phyloP scores from a whole-genome alignment of 1,140 invertebrate species.

The Harpegnathos saltator region DNA sequence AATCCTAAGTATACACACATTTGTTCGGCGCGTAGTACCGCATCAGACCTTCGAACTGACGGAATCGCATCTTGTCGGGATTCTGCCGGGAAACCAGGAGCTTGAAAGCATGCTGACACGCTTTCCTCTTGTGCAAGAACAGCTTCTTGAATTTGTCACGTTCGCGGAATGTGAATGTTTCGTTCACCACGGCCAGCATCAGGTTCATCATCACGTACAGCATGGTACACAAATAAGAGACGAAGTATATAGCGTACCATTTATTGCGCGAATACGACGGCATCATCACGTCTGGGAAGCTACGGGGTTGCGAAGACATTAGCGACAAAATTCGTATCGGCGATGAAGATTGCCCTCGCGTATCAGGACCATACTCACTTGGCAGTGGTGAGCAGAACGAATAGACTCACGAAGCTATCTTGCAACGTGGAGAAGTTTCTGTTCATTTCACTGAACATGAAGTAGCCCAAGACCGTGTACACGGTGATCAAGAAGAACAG shows the following conservation, averaged over 20 bases:
- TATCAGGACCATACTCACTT: conserved; percentile 89
- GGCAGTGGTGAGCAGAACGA: conserved; percentile 95
- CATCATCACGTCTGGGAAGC: conserved; percentile 98
- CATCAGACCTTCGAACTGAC: conserved; percentile 94
- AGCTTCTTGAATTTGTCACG: conserved; percentile 95
- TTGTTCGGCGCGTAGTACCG: conserved; percentile 91
- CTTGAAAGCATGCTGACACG: conserved; percentile 93
- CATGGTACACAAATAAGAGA: conserved; percentile 93
- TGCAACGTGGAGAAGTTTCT: conserved; percentile 92
- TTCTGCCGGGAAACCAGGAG: conserved; percentile 91
- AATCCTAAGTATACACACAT: conserved; percentile 85
- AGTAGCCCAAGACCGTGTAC: conserved; percentile 94
- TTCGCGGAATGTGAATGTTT: conserved; percentile 95
- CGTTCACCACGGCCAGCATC: conserved; percentile 96
- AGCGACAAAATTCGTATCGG: background rate
- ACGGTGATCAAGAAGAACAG: conserved; percentile 95
- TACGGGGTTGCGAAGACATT: conserved; percentile 79
- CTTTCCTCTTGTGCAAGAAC: conserved; percentile 93
- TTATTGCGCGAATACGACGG: conserved; percentile 92
- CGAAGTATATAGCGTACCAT: conserved; percentile 95
- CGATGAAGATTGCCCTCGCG: too few species aligned
- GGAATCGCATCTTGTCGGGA: conserved; percentile 89
- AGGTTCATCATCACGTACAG: conserved; percentile 97
- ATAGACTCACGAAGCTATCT: conserved; percentile 95
- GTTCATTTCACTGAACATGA: conserved; percentile 92